These are phyloP conservation scores for Hyles vespertilio DNA, from an alignment of 1,140 invertebrate species.

Conservation along the genomic window DNA sequence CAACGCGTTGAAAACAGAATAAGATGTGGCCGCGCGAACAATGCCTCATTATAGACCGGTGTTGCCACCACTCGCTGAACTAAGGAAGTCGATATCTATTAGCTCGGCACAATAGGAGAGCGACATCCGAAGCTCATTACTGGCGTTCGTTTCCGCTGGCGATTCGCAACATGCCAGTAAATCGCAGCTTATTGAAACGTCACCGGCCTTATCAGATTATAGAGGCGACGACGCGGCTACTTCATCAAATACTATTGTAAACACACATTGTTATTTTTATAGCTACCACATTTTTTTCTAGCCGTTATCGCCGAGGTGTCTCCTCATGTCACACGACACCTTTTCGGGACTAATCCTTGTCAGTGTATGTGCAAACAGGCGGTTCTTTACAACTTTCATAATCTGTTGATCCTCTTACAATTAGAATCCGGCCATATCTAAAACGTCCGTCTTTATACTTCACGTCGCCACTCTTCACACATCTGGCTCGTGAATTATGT, in stretches of 20 bases:
- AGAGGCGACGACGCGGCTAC: background rate
- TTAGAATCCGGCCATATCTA: too few species aligned
- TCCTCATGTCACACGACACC: too few species aligned
- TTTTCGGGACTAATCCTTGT: background rate
- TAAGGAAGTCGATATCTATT: constrained; percentile 74
- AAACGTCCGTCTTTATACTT: too few species aligned
- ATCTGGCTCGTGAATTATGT: constrained; percentile 4
- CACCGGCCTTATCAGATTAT: constrained; percentile 16
- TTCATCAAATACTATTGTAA: background rate
- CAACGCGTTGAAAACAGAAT: constrained; percentile 49
- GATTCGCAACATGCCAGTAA: constrained; percentile 58
- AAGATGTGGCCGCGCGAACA: constrained; percentile 57
- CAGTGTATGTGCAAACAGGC: background rate
- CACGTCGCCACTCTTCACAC: background rate
- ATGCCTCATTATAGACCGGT: constrained; percentile 62
- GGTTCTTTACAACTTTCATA: background rate
- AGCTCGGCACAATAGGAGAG: constrained; percentile 71
- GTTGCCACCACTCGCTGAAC: constrained; percentile 53
- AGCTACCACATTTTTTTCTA: too few species aligned
- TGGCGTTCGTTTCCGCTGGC: constrained; percentile 64
- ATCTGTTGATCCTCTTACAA: background rate
- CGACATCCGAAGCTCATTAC: constrained; percentile 75
- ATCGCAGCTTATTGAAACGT: constrained; percentile 37
- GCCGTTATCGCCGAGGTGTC: too few species aligned
- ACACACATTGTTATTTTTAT: too few species aligned